Conservation (phyloP, 2,797 vertebrate genomes). For the Gambelia wislizenii region DNA sequence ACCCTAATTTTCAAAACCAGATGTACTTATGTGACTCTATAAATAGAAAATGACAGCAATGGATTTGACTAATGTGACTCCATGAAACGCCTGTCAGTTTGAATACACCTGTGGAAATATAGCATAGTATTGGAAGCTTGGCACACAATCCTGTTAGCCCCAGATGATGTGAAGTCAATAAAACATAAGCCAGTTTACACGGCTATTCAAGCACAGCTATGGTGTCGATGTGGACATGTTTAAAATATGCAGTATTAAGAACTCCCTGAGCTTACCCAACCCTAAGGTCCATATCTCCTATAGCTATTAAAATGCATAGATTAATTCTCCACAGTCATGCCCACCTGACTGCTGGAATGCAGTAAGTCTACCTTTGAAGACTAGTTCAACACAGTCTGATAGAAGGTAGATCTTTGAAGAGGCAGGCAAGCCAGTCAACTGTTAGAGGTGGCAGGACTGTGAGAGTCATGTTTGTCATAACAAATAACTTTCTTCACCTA, state of each 20-base stretch:
- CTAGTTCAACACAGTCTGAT: not conserved
- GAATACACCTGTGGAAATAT: conserved; percentile 63
- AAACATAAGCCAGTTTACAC: conserved; percentile 58
- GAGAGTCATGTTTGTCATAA: not conserved
- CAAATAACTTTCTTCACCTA: no score
- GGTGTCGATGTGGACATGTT: not conserved
- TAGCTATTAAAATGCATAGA: not conserved
- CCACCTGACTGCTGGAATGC: not conserved
- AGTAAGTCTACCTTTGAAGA: not conserved
- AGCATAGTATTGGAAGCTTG: conserved; percentile 20
- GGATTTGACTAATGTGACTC: conserved; percentile 64
- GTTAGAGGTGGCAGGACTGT: not conserved
- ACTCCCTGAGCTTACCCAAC: conserved; percentile 44
- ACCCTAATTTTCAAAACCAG: conserved; percentile 62
- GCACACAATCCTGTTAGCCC: conserved; percentile 20
- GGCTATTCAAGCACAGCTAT: conserved; percentile 53
- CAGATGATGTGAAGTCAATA: conserved; percentile 50
- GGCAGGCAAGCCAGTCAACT: not conserved
- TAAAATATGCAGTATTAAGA: conserved; percentile 31
- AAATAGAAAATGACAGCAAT: conserved; percentile 62
- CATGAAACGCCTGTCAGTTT: conserved; percentile 56
- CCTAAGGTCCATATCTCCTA: not conserved
- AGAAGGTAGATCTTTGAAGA: not conserved
- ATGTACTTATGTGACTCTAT: conserved; percentile 60
- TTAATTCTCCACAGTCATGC: not conserved